Percentiles rank a stretch among this genome's conserved stretches.
These are phyloP conservation scores for Agapetus fuscipes DNA, from an alignment of 2,888 invertebrate genomes.

Conservation along the genomic window DNA sequence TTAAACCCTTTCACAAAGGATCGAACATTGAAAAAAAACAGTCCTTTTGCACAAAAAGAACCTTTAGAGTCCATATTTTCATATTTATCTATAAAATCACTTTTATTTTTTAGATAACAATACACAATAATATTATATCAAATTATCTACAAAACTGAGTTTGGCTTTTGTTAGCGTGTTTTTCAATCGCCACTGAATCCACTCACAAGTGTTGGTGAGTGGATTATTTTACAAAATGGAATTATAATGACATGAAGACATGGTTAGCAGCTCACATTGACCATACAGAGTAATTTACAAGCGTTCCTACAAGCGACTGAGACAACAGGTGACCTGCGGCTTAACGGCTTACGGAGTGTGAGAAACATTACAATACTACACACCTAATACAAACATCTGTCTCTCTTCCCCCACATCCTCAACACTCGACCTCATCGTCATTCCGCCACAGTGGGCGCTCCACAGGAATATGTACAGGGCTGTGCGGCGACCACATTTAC, in stretches of 20 bases:
- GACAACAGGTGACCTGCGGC: conserved; percentile 20
- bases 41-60: conserved; percentile 32
- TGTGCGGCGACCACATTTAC: too few relatives aligned
- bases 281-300: conserved; percentile 19
- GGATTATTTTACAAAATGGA: conserved; percentile 18
- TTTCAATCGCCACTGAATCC: conserved; percentile 16
- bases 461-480: too few relatives aligned
- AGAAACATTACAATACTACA: conserved; percentile 21
- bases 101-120: conserved; percentile 20
- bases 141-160: conserved; percentile 23
- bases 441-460: too few relatives aligned
- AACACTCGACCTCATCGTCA: too few relatives aligned
- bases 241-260: conserved; percentile 17
- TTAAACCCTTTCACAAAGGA: conserved; percentile 42
- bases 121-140: conserved; percentile 23
- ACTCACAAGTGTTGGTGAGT: conserved; percentile 8
- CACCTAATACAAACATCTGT: conserved; percentile 21
- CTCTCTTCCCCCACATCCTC: too few relatives aligned
- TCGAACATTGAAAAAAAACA: conserved; percentile 28
- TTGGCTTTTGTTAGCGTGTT: conserved; percentile 21
- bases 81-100: conserved; percentile 34
- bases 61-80: conserved; percentile 37
- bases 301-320: conserved; percentile 21
- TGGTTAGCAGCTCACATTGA: conserved; percentile 18
- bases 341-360: conserved; percentile 9